A percentile compares a stretch with the other conserved stretches of the same genome.
phyloP scores from a whole-genome alignment of 2,797 vertebrate genomes.

The Enteromius radiatus region DNA sequence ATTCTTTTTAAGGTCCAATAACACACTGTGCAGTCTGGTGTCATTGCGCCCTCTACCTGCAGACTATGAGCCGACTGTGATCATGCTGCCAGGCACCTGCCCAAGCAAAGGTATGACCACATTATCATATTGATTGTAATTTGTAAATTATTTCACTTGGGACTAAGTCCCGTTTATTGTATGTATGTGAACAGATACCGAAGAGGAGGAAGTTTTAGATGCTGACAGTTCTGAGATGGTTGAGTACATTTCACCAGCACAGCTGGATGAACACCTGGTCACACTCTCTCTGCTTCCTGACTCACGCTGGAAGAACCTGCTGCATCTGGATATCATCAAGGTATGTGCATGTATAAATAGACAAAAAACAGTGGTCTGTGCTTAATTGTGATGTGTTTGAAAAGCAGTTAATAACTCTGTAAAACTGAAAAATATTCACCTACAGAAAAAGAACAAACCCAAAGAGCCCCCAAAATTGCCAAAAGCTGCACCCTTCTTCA shows the following conservation, averaged over 20 bases:
- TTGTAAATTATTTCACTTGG: not conserved
- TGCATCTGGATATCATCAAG: constrained; percentile 92
- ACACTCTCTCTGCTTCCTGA: constrained; percentile 90
- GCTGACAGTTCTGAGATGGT: constrained; percentile 79
- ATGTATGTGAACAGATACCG: constrained; percentile 63
- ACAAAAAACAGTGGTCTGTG: not conserved
- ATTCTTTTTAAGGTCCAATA: constrained; percentile 86
- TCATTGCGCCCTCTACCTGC: constrained; percentile 89
- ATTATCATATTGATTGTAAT: not conserved
- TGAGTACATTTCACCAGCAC: constrained; percentile 85
- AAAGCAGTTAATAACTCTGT: not conserved
- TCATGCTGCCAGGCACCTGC: constrained; percentile 82
- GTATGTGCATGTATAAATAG: constrained; percentile 67
- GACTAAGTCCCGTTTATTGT: not conserved
- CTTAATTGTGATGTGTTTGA: not conserved
- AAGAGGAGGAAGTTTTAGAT: constrained; percentile 69
- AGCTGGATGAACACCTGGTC: constrained; percentile 85
- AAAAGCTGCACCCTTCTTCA: constrained; percentile 90
- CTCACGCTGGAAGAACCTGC: constrained; percentile 93
- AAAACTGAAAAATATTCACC: not conserved
- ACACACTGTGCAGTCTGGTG: constrained; percentile 87
- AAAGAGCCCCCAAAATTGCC: constrained; percentile 85
- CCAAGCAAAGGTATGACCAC: constrained; percentile 76
- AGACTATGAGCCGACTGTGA: constrained; percentile 84
- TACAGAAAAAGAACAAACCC: constrained; percentile 91